Evolutionary conservation across 2,888 invertebrate species (phyloP).

Genomic region (Yponomeuta sedellus): DNA sequence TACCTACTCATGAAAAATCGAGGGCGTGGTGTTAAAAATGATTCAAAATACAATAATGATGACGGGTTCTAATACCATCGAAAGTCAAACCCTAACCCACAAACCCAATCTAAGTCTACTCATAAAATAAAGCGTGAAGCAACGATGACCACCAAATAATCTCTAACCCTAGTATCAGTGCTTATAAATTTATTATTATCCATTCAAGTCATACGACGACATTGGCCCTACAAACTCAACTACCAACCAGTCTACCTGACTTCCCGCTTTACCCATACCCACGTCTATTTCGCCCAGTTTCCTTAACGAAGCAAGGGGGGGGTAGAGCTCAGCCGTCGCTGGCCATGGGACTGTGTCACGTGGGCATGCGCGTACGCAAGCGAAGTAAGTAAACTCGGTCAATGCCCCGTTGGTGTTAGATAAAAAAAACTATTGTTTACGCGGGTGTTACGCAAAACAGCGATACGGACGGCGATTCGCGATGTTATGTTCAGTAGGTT

Average conservation of each 20-base stretch:
- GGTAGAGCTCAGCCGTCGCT: slow-evolving; percentile 30
- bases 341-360: slow-evolving; percentile 65
- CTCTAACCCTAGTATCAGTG: not conserved
- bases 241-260: slow-evolving; percentile 33
- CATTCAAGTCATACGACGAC: slow-evolving; percentile 31
- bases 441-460: slow-evolving; percentile 63
- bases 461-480: slow-evolving; percentile 24
- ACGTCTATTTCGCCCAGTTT: not conserved
- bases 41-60: too few relatives aligned
- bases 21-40: too few relatives aligned
- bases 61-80: too few relatives aligned
- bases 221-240: slow-evolving; percentile 65
- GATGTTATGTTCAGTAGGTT: not conserved
- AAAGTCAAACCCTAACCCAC: not conserved
- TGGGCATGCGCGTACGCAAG: slow-evolving; percentile 66
- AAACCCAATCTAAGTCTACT: not conserved
- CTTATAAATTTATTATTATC: not conserved
- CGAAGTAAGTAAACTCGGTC: slow-evolving; percentile 72
- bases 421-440: slow-evolving; percentile 72
- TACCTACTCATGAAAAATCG: too few relatives aligned
- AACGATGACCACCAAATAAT: not conserved
- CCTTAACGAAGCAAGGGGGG: slow-evolving; percentile 20
- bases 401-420: slow-evolving; percentile 71
- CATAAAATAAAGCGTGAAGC: not conserved
- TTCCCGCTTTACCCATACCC: slow-evolving; percentile 15